Conservation (phyloP, 1,140 invertebrate species). For the Drosophila serrata region DNA sequence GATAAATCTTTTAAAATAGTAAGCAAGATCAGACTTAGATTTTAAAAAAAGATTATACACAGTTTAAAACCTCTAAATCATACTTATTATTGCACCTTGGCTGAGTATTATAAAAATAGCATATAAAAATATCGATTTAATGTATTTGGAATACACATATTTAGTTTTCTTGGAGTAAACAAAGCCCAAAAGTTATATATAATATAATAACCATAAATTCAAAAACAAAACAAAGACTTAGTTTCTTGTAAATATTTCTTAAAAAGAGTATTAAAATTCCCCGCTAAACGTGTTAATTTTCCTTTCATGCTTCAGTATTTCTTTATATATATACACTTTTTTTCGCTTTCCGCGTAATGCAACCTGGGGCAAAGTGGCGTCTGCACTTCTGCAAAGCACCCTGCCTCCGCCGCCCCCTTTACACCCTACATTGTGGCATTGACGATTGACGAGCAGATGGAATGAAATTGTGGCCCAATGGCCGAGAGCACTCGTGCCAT, state of each 20-base stretch:
- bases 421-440: slow-evolving; percentile 13
- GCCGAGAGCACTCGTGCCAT: slow-evolving; percentile 34
- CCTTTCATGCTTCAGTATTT: slow-evolving; percentile 16
- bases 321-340: slow-evolving; percentile 1
- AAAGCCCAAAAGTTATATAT: no score
- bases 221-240: no score
- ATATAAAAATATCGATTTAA: no score
- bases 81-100: no score
- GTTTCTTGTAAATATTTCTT: background rate
- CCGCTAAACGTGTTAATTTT: background rate
- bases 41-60: no score
- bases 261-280: slow-evolving; percentile 6
- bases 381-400: slow-evolving; percentile 41
- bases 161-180: no score
- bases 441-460: slow-evolving; percentile 64
- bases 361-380: slow-evolving; percentile 57
- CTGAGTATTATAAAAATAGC: no score
- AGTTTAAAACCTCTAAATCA: no score
- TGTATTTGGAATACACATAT: no score
- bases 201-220: no score
- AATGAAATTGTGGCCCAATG: slow-evolving; percentile 43
- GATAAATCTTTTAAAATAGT: no score
- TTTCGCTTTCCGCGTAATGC: slow-evolving; percentile 54
- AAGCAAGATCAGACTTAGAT: no score
- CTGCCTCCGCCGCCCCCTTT: slow-evolving; percentile 1